A percentile compares a stretch with the other conserved stretches of the same genome.
Evolutionary conservation across 2,888 invertebrate genomes (phyloP).

Genomic region (Pharmacophagus antenor): DNA sequence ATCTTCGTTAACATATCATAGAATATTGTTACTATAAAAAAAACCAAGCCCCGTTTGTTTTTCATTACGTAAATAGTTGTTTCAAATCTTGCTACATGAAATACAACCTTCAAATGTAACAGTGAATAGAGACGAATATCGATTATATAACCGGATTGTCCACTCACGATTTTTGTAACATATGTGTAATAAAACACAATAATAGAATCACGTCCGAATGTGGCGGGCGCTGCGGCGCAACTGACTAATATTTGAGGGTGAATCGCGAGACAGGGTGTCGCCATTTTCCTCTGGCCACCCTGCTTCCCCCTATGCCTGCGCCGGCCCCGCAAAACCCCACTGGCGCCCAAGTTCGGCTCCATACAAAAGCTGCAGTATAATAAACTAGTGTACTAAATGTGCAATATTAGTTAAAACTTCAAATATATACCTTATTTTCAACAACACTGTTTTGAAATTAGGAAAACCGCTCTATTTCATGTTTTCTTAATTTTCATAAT

Average conservation of each 20-base stretch:
- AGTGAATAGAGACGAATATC: conserved; percentile 33
- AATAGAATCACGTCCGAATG: conserved; percentile 52
- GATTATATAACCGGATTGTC: conserved; percentile 58
- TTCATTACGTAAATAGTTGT: neutral
- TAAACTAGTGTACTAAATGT: neutral
- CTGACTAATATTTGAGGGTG: conserved; percentile 45
- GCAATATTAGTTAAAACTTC: too few species aligned
- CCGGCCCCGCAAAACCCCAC: conserved; percentile 44
- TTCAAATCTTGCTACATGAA: neutral
- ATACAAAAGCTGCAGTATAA: conserved; percentile 27
- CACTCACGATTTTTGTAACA: conserved; percentile 65
- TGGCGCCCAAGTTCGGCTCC: conserved; percentile 65
- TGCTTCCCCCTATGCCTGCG: conserved; percentile 24
- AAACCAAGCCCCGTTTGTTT: too few species aligned
- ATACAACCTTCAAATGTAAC: conserved; percentile 4
- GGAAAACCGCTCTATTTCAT: too few species aligned
- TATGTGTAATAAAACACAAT: conserved; percentile 43
- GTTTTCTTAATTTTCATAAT: too few species aligned
- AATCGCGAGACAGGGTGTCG: conserved; percentile 46
- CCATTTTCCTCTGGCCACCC: conserved; percentile 33
- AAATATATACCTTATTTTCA: too few species aligned
- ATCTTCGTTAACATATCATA: neutral
- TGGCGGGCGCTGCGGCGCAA: conserved; percentile 69
- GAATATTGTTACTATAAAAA: neutral
- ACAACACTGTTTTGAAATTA: too few species aligned